These are phyloP conservation scores for Pomatostomus ruficeps DNA, from an alignment of 2,113 vertebrate species.

Conservation along the genomic window DNA sequence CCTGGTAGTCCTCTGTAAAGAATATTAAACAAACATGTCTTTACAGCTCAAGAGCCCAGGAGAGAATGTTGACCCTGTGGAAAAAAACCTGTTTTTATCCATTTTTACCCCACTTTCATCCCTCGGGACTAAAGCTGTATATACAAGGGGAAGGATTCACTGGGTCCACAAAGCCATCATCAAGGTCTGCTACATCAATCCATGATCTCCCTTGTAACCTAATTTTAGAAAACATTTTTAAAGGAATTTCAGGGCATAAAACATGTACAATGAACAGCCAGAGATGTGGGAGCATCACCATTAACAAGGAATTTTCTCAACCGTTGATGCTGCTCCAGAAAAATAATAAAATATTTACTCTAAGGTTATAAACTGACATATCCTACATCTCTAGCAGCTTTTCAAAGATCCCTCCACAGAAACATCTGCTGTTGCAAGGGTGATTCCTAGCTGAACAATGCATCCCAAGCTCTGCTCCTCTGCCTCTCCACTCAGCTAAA, in stretches of 20 bases:
- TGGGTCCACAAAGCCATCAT: background rate
- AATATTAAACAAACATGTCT: conserved; percentile 46
- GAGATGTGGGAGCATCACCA: background rate
- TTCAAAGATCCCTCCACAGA: background rate
- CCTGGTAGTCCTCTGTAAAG: conserved; percentile 22
- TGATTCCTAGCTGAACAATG: background rate
- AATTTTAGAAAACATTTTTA: background rate
- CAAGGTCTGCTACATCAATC: background rate
- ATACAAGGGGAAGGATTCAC: background rate
- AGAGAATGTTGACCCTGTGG: background rate
- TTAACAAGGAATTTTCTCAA: background rate
- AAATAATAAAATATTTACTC: background rate
- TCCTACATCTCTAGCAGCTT: background rate
- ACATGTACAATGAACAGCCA: background rate
- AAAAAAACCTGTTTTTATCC: background rate
- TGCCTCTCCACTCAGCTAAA: background rate
- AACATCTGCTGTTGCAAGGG: background rate
- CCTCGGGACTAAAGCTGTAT: background rate
- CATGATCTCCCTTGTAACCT: background rate
- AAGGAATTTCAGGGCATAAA: background rate
- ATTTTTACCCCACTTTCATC: background rate
- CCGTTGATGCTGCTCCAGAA: background rate
- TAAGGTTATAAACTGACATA: background rate
- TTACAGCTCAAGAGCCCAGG: background rate
- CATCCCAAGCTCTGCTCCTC: background rate